These are phyloP conservation scores for Leucopsar rothschildi DNA, from an alignment of 2,113 vertebrate species.

Conservation along the genomic window DNA sequence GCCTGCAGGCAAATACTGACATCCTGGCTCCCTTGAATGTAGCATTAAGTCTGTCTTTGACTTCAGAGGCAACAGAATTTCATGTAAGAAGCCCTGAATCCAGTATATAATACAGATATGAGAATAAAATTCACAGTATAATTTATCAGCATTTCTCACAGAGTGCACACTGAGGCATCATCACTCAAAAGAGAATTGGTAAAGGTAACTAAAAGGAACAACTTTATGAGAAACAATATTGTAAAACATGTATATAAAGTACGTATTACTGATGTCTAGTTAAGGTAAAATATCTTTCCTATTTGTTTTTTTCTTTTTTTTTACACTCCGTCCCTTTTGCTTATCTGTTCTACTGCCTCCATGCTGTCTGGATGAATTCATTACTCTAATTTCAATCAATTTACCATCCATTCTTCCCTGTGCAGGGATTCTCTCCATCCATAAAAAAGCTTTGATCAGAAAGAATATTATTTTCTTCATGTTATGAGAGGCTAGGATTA, in stretches of 20 bases:
- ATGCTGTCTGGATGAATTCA: neutral
- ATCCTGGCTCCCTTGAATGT: neutral
- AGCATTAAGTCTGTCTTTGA: neutral
- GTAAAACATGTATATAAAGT: neutral
- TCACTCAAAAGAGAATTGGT: neutral
- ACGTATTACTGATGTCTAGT: neutral
- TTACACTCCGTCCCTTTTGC: neutral
- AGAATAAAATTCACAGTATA: neutral
- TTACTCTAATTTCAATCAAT: neutral
- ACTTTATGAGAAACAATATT: neutral
- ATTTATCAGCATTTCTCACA: neutral
- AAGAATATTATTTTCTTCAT: neutral
- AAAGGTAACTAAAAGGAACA: neutral
- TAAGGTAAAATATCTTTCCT: neutral
- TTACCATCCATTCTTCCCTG: neutral
- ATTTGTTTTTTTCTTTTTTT: neutral
- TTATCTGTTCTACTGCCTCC: neutral
- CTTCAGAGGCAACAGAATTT: neutral
- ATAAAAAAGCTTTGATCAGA: neutral
- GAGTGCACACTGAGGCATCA: neutral
- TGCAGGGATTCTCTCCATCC: neutral
- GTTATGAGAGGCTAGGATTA: neutral
- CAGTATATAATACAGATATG: neutral
- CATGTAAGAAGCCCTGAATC: neutral
- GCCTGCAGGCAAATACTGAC: neutral